These are phyloP conservation scores for Aradus depressus DNA, from an alignment of 2,888 invertebrate genomes.

Conservation along the genomic window DNA sequence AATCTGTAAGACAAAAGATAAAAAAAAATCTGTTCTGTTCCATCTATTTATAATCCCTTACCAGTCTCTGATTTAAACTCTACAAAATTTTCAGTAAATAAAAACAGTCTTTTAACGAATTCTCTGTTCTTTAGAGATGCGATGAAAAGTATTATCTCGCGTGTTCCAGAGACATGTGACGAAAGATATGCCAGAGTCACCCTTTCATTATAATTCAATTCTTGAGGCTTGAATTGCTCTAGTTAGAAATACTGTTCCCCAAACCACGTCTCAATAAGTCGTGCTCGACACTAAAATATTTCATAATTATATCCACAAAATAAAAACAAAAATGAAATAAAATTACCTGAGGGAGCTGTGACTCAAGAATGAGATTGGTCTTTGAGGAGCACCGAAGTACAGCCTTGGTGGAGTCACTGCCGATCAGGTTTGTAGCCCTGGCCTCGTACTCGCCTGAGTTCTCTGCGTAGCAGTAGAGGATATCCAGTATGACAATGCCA, in stretches of 20 bases:
- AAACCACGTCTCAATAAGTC: not conserved
- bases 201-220: no score
- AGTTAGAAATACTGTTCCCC: not conserved
- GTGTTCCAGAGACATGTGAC: no score
- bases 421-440: conserved; percentile 82
- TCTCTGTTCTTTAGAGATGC: no score
- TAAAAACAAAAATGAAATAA: conserved; percentile 30
- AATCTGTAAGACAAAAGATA: no score
- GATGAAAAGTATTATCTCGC: no score
- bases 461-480: conserved; percentile 91
- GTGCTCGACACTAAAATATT: not conserved
- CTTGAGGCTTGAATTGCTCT: no score
- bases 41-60: no score
- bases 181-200: no score
- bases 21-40: no score
- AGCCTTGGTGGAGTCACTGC: conserved; percentile 75
- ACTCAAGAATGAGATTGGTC: conserved; percentile 79
- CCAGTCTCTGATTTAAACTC: no score
- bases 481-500: conserved; percentile 90
- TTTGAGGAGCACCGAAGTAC: conserved; percentile 77
- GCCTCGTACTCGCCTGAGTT: conserved; percentile 92
- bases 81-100: no score
- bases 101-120: no score
- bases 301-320: not conserved
- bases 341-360: conserved; percentile 75